Evolutionary conservation across 1,140 invertebrate genomes (phyloP).

Genomic region (Caerostris extrusa): DNA sequence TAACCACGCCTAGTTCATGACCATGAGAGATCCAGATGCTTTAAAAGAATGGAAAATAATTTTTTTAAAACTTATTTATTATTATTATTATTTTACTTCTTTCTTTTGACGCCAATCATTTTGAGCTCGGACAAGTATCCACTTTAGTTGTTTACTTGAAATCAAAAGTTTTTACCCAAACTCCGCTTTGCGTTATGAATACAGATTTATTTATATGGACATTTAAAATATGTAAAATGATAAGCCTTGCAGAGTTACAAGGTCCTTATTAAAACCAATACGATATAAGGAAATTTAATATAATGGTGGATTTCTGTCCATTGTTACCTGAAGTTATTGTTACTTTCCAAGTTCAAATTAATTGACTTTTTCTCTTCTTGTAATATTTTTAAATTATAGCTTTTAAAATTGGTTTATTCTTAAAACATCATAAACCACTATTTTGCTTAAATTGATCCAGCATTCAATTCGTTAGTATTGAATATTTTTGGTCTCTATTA

Average conservation of each 20-base stretch:
- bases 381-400: background rate
- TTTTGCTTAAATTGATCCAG: background rate
- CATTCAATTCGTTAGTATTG: background rate
- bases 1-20: background rate
- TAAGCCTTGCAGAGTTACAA: slow-evolving; percentile 30
- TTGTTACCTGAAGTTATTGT: background rate
- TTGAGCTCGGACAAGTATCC: background rate
- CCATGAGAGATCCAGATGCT: slow-evolving; percentile 45
- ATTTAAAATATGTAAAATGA: slow-evolving; percentile 33
- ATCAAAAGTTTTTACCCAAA: background rate
- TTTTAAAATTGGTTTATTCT: background rate
- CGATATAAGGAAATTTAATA: background rate
- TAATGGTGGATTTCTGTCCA: background rate
- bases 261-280: slow-evolving; percentile 23
- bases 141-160: slow-evolving; percentile 50
- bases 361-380: background rate
- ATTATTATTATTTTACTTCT: background rate
- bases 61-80: background rate
- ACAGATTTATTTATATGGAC: background rate
- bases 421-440: background rate
- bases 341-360: background rate
- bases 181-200: background rate
- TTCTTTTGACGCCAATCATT: slow-evolving; percentile 44
- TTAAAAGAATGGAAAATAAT: background rate
- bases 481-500: background rate